phyloP scores from a whole-genome alignment of 1,140 invertebrate genomes.

The Bombus cullumanus region DNA sequence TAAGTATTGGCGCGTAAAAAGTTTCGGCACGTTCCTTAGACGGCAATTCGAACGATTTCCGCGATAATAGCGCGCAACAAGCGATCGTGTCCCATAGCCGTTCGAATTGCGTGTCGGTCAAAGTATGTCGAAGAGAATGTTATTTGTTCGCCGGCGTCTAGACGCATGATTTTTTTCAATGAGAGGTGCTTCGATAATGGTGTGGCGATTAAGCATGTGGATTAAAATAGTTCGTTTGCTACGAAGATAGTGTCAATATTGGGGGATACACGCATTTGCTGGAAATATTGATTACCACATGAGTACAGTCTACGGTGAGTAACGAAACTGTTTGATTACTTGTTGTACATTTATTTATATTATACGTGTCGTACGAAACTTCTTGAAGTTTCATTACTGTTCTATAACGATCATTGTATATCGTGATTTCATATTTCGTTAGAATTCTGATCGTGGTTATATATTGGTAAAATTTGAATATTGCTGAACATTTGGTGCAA shows the following conservation, averaged over 20 bases:
- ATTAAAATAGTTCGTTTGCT: not conserved
- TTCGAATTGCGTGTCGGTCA: not conserved
- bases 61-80: constrained; percentile 8
- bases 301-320: too few species aligned
- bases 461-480: not conserved
- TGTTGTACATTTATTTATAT: too few species aligned
- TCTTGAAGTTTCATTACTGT: too few species aligned
- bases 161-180: not conserved
- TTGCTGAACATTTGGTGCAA: too few species aligned
- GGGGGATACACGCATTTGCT: too few species aligned
- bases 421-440: not conserved
- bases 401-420: too few species aligned
- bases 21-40: constrained; percentile 3
- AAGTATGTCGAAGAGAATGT: constrained; percentile 12
- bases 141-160: not conserved
- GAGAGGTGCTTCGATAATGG: not conserved
- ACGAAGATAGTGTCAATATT: too few species aligned
- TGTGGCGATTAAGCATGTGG: too few species aligned
- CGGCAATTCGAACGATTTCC: constrained; percentile 6
- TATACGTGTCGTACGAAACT: too few species aligned
- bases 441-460: not conserved
- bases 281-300: too few species aligned
- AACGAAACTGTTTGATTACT: too few species aligned
- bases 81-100: not conserved
- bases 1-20: constrained; percentile 39